Base-by-base conservation (phyloP, 2,797 vertebrate genomes). In the Zalophus californianus region DNA sequence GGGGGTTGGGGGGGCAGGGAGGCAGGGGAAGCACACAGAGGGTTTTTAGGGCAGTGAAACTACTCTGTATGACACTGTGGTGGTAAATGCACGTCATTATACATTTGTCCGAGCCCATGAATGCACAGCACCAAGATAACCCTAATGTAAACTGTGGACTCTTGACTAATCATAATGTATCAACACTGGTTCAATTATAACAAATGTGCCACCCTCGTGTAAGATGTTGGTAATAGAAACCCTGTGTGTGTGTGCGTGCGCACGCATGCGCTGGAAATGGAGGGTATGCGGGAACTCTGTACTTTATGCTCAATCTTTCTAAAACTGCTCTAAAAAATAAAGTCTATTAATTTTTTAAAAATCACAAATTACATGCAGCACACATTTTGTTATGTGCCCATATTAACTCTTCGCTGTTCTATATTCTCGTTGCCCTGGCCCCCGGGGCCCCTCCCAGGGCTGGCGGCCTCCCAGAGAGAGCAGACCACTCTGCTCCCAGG, bases 131-230 rank as follows among this genome's bases (percentile, higher is more conserved):
- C 11, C 10, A 25, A 21, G 5, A 3, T 25, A 41, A 16, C 32
- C 8, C 54, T 12, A 1, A 52, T 1, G 78, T 23, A 15, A 56
- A 27, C 38, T 0, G 7, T 1, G 48, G 62, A 5, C 64, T 29
- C 23, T 44, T 7, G 16, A 12, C 60, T n/a, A 21, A 44, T 20
- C 29, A 23, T 3, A 11, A 10, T 4, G 6, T 7, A 5, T 15
- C 32, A 0, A 15, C 14, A 3, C 32, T 14, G 70, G 35, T 18
- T 72, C 62, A 14, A 0, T 8, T 32, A 56, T 8, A 20, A 56
- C 29, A 5, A 48, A 32, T 3, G 35, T 2, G 13, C 23, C 44
- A 1, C 13, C 0, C 29, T 18, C 1, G 21, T 1, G 7, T 32
- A 20, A 62, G 60, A 44, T 2, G 27, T 21, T 23, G 35, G 3